phyloP scores from a whole-genome alignment of 2,113 vertebrate species.

The Ptychochromis oligacanthus region DNA sequence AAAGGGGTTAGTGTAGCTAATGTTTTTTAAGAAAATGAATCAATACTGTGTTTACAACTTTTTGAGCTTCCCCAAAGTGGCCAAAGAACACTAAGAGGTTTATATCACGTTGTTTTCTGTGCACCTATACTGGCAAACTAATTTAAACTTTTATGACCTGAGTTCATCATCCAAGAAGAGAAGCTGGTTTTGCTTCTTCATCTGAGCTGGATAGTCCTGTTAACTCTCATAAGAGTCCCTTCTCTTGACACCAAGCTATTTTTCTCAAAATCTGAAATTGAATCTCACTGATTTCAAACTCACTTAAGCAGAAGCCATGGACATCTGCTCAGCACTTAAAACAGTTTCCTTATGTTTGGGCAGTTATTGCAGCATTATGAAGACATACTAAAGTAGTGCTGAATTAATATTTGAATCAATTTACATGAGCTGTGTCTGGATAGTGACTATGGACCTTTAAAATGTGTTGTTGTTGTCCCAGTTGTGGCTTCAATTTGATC shows the following conservation, averaged over 20 bases:
- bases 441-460: background rate
- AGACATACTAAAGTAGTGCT: background rate
- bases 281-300: background rate
- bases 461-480: background rate
- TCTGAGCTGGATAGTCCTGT: constrained; percentile 4
- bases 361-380: background rate
- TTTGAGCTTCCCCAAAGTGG: background rate
- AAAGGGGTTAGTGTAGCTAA: background rate
- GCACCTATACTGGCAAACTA: background rate
- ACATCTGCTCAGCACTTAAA: background rate
- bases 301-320: background rate
- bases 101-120: background rate
- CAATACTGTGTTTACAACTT: constrained; percentile 8
- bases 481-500: background rate
- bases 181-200: constrained; percentile 17
- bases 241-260: background rate
- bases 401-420: background rate
- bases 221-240: background rate
- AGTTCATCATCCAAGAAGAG: constrained; percentile 5
- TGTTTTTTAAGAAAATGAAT: background rate
- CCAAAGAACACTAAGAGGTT: background rate
- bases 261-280: background rate
- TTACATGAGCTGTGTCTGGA: background rate
- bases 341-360: background rate
- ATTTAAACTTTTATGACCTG: constrained; percentile 35